Evolutionary conservation across 2,888 invertebrate species (phyloP).

Genomic region (Cataglyphis livida): DNA sequence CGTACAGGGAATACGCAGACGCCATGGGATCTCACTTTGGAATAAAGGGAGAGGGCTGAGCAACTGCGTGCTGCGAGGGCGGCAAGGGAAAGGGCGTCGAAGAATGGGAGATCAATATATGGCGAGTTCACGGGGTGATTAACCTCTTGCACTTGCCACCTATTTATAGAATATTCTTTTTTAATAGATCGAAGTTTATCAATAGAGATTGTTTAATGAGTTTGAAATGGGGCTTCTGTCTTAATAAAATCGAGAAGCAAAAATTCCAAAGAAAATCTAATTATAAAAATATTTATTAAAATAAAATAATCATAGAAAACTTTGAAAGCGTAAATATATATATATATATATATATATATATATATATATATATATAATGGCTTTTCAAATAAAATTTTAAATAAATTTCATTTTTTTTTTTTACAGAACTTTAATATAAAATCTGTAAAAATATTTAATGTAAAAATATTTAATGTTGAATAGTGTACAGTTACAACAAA

Average conservation of each 20-base stretch:
- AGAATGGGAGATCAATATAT: constrained; percentile 52
- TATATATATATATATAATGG: too few relatives aligned
- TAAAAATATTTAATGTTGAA: constrained; percentile 2
- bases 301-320: not conserved
- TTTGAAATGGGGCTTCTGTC: not conserved
- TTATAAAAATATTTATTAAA: not conserved
- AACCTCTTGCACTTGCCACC: constrained; percentile 24
- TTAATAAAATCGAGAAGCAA: not conserved
- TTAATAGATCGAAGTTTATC: not conserved
- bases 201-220: not conserved
- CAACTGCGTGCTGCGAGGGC: constrained; percentile 9
- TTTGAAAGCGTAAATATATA: not conserved
- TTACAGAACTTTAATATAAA: too few relatives aligned
- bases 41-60: constrained; percentile 40
- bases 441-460: not conserved
- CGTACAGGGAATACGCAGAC: constrained; percentile 64
- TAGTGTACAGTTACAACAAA: not conserved
- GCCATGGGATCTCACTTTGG: constrained; percentile 50
- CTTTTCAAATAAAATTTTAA: not conserved
- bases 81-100: constrained; percentile 40
- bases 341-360: too few relatives aligned
- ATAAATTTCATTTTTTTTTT: not conserved
- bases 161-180: not conserved
- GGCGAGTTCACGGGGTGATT: constrained; percentile 46
- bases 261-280: not conserved